These are phyloP conservation scores for Nipponia nippon DNA, from an alignment of 2,113 vertebrate species.

Conservation along the genomic window DNA sequence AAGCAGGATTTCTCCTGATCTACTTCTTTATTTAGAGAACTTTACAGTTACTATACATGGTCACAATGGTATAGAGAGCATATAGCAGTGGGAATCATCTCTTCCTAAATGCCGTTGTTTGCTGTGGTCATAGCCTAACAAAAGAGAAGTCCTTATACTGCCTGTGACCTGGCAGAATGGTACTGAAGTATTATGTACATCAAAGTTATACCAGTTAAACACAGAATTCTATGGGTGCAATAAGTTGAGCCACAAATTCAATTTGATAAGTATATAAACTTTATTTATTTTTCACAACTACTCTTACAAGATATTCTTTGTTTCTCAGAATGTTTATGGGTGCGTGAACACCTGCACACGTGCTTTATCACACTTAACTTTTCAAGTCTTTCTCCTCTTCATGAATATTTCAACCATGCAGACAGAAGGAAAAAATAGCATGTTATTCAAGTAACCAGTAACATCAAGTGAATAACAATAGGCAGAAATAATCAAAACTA, in stretches of 20 bases:
- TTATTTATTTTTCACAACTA: neutral
- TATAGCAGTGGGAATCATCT: neutral
- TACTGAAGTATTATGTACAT: neutral
- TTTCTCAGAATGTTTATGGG: neutral
- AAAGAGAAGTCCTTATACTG: neutral
- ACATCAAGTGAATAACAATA: neutral
- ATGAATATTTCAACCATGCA: neutral
- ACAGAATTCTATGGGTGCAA: neutral
- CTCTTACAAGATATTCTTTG: neutral
- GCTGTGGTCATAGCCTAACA: neutral
- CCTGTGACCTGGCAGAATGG: neutral
- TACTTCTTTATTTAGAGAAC: neutral
- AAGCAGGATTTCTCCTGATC: neutral
- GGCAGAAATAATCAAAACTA: constrained; percentile 5
- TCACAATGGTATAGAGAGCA: neutral
- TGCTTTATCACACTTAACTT: neutral
- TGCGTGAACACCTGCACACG: rapidly evolving
- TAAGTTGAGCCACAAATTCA: neutral
- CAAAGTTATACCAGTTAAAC: neutral
- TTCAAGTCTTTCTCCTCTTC: neutral
- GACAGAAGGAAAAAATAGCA: neutral
- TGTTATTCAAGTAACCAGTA: neutral
- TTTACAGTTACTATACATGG: neutral
- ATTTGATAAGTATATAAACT: neutral
- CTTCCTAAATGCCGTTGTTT: neutral